A percentile compares a stretch with the other conserved stretches of the same genome.
Evolutionary conservation across 2,797 vertebrate species (phyloP).

Genomic region (Pitangus sulphuratus): DNA sequence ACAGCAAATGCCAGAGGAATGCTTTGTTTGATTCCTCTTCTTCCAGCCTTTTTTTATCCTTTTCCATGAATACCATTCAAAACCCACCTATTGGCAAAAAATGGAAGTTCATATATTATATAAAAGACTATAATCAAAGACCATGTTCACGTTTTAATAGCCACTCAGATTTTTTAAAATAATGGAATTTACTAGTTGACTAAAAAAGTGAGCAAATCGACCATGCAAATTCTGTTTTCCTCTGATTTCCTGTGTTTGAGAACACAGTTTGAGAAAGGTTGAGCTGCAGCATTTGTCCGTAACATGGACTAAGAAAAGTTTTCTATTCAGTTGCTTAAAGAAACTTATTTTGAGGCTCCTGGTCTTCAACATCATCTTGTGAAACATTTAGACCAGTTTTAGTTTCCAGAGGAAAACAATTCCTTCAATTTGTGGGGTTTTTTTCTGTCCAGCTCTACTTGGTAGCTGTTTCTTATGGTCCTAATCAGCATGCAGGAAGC

Average conservation of each 20-base stretch:
- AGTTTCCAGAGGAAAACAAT: background rate
- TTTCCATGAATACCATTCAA: background rate
- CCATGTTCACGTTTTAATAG: background rate
- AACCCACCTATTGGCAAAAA: background rate
- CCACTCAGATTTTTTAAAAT: background rate
- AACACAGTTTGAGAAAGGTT: background rate
- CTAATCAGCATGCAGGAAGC: background rate
- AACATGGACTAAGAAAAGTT: background rate
- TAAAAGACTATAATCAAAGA: background rate
- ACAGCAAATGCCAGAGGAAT: background rate
- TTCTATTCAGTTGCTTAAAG: background rate
- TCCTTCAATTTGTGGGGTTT: fast-evolving
- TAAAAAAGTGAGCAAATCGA: background rate
- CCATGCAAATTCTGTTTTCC: background rate
- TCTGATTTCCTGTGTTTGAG: background rate
- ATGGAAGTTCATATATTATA: background rate
- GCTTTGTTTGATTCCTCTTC: background rate
- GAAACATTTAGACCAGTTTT: background rate
- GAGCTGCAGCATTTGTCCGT: background rate
- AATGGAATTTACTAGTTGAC: background rate
- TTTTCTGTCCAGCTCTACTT: background rate
- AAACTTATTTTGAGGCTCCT: background rate
- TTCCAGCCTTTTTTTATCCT: background rate
- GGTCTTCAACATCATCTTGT: background rate
- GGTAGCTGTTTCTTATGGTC: background rate